Percentiles rank a stretch among this genome's conserved stretches.
Evolutionary conservation across 2,797 vertebrate genomes (phyloP).

Genomic region (Mus spretus): DNA sequence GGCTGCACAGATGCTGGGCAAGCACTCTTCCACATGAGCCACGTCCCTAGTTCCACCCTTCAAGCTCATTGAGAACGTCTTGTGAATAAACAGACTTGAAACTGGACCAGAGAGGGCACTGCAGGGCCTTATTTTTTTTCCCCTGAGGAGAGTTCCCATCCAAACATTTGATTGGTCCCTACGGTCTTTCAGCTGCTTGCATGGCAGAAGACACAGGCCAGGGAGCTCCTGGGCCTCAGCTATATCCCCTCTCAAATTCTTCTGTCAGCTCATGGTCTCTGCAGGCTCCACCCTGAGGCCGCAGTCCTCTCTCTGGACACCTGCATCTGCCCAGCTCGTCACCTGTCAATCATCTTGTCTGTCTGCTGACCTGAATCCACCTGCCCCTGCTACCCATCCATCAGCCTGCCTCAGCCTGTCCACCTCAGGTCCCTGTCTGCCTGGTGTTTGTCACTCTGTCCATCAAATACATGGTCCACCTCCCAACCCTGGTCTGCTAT

Average conservation of each 20-base stretch:
- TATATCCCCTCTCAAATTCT: neutral
- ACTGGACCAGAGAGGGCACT: neutral
- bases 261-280: neutral
- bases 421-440: conserved; percentile 65
- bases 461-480: conserved; percentile 30
- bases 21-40: no score
- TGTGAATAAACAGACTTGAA: neutral
- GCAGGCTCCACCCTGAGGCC: neutral
- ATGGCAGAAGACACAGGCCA: neutral
- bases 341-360: conserved; percentile 79
- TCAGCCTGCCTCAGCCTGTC: conserved; percentile 66
- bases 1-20: neutral
- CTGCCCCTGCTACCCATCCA: conserved; percentile 68
- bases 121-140: no score
- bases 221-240: neutral
- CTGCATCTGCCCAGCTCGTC: conserved; percentile 63
- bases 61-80: neutral
- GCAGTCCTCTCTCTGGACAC: conserved; percentile 30
- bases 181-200: neutral
- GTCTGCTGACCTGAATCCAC: conserved; percentile 79
- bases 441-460: conserved; percentile 73
- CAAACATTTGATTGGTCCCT: neutral
- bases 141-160: neutral
- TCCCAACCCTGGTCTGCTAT: neutral
- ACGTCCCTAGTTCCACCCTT: neutral